phyloP scores from a whole-genome alignment of 2,113 vertebrate species.

The Atractosteus spatula region DNA sequence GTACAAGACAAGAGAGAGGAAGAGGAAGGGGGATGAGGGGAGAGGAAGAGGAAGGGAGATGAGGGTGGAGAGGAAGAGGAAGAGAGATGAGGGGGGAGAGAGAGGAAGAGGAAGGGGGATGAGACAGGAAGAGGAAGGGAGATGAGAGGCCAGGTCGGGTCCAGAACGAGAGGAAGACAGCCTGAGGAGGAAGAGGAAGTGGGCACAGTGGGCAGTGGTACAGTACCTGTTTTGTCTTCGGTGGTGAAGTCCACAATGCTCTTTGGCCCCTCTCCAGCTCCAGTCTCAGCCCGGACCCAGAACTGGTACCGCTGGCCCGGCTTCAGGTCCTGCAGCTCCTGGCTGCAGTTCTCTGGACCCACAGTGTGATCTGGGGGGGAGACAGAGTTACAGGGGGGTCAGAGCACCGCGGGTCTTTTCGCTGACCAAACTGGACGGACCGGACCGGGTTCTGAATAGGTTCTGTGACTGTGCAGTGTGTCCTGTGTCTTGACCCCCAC shows the following conservation, averaged over 20 bases:
- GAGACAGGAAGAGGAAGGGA: not conserved
- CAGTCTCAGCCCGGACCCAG: slow-evolving; percentile 54
- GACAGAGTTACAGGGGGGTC: slow-evolving; percentile 8
- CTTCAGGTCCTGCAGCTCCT: slow-evolving; percentile 28
- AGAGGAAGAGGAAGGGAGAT: too few relatives aligned
- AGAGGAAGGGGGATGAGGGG: too few relatives aligned
- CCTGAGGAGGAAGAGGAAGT: not conserved
- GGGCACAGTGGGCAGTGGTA: slow-evolving; percentile 14
- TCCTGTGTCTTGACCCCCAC: not conserved
- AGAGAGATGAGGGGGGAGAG: too few relatives aligned
- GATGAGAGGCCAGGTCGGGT: too few relatives aligned
- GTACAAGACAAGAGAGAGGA: too few relatives aligned
- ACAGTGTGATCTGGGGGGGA: slow-evolving; percentile 42
- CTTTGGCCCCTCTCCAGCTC: slow-evolving; percentile 42
- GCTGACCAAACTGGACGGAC: not conserved
- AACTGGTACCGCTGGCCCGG: slow-evolving; percentile 41
- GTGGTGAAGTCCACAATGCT: slow-evolving; percentile 33
- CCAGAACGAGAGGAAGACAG: too few relatives aligned
- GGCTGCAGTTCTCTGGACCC: slow-evolving; percentile 16
- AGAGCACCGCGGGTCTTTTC: not conserved
- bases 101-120: not conserved
- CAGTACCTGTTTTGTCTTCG: slow-evolving; percentile 5
- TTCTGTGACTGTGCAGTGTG: too few relatives aligned
- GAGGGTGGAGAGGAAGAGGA: too few relatives aligned
- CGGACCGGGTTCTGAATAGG: too few relatives aligned